Percentiles rank a stretch among this genome's conserved stretches.
Evolutionary conservation across 2,797 vertebrate genomes (phyloP).

Genomic region (Podarcis lilfordi): DNA sequence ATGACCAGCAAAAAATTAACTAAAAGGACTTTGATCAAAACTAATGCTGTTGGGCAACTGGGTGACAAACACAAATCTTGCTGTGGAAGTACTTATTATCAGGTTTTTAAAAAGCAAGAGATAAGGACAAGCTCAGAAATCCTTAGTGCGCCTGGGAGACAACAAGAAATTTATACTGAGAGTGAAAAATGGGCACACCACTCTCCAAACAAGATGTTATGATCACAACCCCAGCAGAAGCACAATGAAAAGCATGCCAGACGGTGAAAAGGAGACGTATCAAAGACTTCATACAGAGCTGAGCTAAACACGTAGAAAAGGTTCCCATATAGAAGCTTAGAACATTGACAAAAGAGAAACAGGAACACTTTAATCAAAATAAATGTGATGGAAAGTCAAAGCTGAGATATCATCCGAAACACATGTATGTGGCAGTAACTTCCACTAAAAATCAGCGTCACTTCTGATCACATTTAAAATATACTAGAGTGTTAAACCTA

Average conservation of each 20-base stretch:
- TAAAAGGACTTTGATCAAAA: slow-evolving; percentile 15
- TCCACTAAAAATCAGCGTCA: neutral
- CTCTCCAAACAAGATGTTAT: neutral
- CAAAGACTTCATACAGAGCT: neutral
- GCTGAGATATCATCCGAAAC: too few species aligned
- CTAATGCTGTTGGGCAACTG: neutral
- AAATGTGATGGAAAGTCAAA: neutral
- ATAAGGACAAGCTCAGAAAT: neutral
- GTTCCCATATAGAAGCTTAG: neutral
- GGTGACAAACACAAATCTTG: neutral
- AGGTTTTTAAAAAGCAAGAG: neutral
- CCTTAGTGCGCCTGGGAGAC: neutral
- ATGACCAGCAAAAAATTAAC: neutral
- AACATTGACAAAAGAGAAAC: neutral
- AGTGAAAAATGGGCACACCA: neutral
- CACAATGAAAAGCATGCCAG: neutral
- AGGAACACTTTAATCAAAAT: neutral
- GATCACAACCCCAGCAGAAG: neutral
- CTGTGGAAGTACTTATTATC: neutral
- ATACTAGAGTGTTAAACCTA: neutral
- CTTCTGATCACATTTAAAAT: neutral
- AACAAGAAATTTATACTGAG: neutral
- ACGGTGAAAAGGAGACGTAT: neutral
- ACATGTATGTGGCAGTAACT: neutral
- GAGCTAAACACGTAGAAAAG: neutral